phyloP scores from a whole-genome alignment of 2,113 vertebrate genomes.

The Galbula dea region DNA sequence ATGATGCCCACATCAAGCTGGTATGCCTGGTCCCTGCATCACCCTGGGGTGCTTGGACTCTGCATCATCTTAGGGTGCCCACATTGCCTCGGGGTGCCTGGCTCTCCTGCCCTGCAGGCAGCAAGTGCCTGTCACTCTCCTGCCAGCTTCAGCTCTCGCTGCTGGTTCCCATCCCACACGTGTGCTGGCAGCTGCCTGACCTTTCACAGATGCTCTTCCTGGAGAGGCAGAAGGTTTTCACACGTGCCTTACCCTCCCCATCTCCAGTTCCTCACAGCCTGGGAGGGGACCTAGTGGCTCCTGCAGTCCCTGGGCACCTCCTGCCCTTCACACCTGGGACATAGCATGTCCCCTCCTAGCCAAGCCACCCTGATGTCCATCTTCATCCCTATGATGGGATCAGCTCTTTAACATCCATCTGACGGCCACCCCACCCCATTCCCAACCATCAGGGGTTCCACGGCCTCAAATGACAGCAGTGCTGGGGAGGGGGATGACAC shows the following conservation, averaged over 20 bases:
- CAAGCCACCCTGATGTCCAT: neutral
- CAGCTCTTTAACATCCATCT: neutral
- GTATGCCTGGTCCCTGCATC: neutral
- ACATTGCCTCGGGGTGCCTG: accelerated
- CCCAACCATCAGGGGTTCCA: neutral
- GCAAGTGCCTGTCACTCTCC: neutral
- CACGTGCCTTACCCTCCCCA: neutral
- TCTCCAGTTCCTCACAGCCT: neutral
- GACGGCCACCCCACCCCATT: accelerated
- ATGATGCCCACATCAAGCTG: neutral
- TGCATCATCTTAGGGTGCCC: neutral
- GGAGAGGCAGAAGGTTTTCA: neutral
- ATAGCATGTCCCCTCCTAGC: neutral
- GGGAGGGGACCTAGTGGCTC: neutral
- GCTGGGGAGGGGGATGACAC: neutral
- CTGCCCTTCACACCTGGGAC: neutral
- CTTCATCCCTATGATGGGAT: accelerated
- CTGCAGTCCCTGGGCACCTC: accelerated
- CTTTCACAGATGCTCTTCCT: neutral
- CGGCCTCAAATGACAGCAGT: neutral
- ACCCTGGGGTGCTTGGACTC: neutral
- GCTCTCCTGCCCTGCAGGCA: neutral
- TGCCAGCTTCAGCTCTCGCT: neutral
- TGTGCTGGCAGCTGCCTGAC: neutral
- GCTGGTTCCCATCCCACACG: neutral